phyloP scores from a whole-genome alignment of 2,797 vertebrate genomes.

The Nannoperca obscura region DNA sequence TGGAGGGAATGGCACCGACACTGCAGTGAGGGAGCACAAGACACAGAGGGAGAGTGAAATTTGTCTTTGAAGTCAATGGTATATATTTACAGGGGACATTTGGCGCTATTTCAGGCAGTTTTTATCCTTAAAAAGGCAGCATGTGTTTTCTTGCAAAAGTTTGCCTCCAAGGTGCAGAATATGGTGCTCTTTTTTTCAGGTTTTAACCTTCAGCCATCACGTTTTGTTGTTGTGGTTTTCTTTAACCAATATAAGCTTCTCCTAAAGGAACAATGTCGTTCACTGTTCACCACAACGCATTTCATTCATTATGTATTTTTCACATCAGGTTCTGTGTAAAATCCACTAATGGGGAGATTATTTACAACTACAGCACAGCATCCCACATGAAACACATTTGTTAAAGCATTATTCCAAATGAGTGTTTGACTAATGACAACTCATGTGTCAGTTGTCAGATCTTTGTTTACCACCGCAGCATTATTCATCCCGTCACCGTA shows the following conservation, averaged over 20 bases:
- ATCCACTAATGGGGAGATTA: slow-evolving; percentile 17
- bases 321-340: slow-evolving; percentile 19
- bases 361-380: slow-evolving; percentile 26
- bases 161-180: slow-evolving; percentile 17
- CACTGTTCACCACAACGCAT: neutral
- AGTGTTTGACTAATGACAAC: slow-evolving; percentile 58
- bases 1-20: slow-evolving; percentile 78
- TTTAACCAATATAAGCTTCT: neutral
- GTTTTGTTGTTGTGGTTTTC: neutral
- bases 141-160: slow-evolving; percentile 34
- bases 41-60: slow-evolving; percentile 69
- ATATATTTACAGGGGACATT: slow-evolving; percentile 76
- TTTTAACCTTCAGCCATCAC: neutral
- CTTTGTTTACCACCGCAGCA: slow-evolving; percentile 54
- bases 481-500: slow-evolving; percentile 37
- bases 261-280: neutral
- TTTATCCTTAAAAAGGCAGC: slow-evolving; percentile 55
- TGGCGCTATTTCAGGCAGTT: slow-evolving; percentile 69
- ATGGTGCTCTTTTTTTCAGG: neutral
- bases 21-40: slow-evolving; percentile 67
- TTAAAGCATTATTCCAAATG: slow-evolving; percentile 55
- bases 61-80: slow-evolving; percentile 79
- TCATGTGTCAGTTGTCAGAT: slow-evolving; percentile 45
- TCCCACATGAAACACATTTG: slow-evolving; percentile 39
- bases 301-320: slow-evolving; percentile 5